Evolutionary conservation across 2,888 invertebrate genomes (phyloP).

Genomic region (Auanema sp.): DNA sequence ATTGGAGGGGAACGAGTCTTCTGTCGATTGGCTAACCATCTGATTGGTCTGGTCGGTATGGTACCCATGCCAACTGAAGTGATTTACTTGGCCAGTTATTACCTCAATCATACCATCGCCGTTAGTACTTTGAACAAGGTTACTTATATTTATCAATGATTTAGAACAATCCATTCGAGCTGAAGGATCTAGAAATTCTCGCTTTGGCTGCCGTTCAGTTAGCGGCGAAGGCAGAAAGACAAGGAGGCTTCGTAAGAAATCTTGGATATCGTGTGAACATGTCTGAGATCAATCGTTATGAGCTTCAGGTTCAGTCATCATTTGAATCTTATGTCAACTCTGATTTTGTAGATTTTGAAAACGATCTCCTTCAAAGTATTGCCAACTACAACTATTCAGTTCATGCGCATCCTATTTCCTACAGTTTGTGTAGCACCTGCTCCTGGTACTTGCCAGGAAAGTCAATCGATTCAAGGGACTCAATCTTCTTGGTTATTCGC

Average conservation of each 20-base stretch:
- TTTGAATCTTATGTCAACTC: background rate
- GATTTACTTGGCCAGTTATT: constrained; percentile 13
- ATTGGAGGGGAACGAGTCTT: constrained; percentile 7
- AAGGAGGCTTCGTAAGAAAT: background rate
- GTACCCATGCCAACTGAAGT: constrained; percentile 7
- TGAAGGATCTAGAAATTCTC: constrained; percentile 7
- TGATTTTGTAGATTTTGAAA: constrained; percentile 6
- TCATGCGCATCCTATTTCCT: constrained; percentile 11
- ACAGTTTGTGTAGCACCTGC: constrained; percentile 3
- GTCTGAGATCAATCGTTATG: constrained; percentile 1
- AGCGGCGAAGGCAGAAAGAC: constrained; percentile 11
- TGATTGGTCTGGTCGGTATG: constrained; percentile 1
- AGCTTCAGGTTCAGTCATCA: constrained; percentile 10
- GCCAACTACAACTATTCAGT: constrained; percentile 12
- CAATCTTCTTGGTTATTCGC: constrained; percentile 10
- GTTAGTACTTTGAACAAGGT: background rate
- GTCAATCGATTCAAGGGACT: background rate
- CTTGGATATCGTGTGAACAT: constrained; percentile 6
- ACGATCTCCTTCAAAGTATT: constrained; percentile 5
- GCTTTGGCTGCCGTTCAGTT: constrained; percentile 10
- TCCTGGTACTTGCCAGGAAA: background rate
- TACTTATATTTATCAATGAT: background rate
- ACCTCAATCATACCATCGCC: constrained; percentile 4
- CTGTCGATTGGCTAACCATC: background rate
- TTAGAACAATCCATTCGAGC: background rate